phyloP scores from a whole-genome alignment of 2,113 vertebrate genomes.

The Brienomyrus longianalis region DNA sequence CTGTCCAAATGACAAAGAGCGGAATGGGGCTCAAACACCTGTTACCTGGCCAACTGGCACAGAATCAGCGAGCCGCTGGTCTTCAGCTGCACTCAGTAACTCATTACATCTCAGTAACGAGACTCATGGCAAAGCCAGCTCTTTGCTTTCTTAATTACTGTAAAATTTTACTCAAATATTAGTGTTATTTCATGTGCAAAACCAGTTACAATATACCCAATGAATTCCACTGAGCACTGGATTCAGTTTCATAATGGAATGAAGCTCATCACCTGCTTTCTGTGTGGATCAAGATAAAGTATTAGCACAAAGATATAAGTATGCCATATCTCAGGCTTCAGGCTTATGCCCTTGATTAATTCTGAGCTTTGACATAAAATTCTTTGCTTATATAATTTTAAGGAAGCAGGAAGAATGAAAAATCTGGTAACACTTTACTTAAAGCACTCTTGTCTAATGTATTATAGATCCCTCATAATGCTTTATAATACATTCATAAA shows the following conservation, averaged over 20 bases:
- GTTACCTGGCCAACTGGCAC: constrained; percentile 30
- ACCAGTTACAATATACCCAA: background rate
- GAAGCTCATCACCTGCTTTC: background rate
- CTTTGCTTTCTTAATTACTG: background rate
- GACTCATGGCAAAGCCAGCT: background rate
- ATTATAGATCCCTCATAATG: no score
- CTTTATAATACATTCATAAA: no score
- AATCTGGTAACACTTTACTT: background rate
- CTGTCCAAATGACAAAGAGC: constrained; percentile 26
- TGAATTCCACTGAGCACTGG: background rate
- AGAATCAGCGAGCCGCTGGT: background rate
- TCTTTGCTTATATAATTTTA: background rate
- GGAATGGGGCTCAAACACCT: constrained; percentile 43
- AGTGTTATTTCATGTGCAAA: background rate
- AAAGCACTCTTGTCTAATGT: no score
- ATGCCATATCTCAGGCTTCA: background rate
- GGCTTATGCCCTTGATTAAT: background rate
- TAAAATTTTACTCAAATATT: background rate
- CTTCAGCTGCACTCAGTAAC: background rate
- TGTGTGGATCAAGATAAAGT: background rate
- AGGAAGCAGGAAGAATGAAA: background rate
- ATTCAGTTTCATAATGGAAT: background rate
- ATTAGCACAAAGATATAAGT: background rate
- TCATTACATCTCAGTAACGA: background rate
- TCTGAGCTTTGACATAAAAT: background rate